Percentiles rank a stretch among this genome's conserved stretches.
Evolutionary conservation across 2,797 vertebrate genomes (phyloP).

Genomic region (Intellagama lesueurii): DNA sequence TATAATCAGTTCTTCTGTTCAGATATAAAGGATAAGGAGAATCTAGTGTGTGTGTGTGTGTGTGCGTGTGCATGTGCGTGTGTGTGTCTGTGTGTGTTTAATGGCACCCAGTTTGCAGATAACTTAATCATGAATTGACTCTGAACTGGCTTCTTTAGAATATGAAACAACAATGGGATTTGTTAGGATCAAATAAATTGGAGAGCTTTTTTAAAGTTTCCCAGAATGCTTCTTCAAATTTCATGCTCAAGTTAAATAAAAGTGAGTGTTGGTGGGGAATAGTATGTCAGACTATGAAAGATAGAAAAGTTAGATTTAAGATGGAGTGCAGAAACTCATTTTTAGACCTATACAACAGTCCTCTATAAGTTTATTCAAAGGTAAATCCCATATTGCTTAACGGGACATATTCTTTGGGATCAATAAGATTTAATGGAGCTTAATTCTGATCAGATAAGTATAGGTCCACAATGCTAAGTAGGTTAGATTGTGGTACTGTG

Average conservation of each 20-base stretch:
- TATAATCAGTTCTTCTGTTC: not conserved
- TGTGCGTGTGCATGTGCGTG: too few species aligned
- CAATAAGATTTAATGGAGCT: not conserved
- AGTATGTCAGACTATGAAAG: not conserved
- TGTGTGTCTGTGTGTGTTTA: too few species aligned
- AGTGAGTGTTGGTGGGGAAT: not conserved
- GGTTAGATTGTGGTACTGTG: not conserved
- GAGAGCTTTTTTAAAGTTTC: not conserved
- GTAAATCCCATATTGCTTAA: not conserved
- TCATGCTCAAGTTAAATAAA: not conserved
- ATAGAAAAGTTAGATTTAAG: not conserved
- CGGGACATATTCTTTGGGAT: not conserved
- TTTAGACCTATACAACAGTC: not conserved
- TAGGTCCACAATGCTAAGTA: too few species aligned
- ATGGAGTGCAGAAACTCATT: too few species aligned
- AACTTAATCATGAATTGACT: not conserved
- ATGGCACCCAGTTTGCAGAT: too few species aligned
- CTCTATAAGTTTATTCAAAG: not conserved
- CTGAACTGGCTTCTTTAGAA: not conserved
- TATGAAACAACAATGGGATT: not conserved
- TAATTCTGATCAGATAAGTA: too few species aligned
- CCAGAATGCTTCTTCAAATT: not conserved
- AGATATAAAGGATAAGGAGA: not conserved
- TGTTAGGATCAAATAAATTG: not conserved
- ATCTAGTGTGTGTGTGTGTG: not conserved